A percentile compares a stretch with the other conserved stretches of the same genome.
phyloP scores from a whole-genome alignment of 2,888 invertebrate species.

The Pollenia angustigena region DNA sequence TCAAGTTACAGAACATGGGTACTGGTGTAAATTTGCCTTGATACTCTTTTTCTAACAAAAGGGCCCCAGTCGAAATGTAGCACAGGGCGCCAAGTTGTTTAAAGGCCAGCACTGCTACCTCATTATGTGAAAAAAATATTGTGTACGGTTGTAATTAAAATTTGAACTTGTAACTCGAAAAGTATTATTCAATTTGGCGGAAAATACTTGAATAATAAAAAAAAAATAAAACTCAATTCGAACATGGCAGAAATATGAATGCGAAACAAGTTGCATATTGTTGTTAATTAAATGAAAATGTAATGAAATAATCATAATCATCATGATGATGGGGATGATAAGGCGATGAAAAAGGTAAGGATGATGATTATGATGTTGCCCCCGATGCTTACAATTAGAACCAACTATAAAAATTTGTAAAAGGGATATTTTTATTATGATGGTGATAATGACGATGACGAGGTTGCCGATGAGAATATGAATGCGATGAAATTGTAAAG shows the following conservation, averaged over 20 bases:
- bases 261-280: constrained; percentile 68
- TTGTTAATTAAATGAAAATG: constrained; percentile 73
- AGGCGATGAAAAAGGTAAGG: neutral
- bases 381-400: constrained; percentile 26
- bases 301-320: constrained; percentile 71
- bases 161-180: constrained; percentile 72
- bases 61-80: no score
- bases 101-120: neutral
- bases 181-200: constrained; percentile 73
- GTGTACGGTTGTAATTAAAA: constrained; percentile 68
- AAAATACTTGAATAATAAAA: constrained; percentile 65
- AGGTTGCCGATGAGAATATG: constrained; percentile 33
- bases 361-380: constrained; percentile 32
- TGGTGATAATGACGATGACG: constrained; percentile 15
- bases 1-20: no score
- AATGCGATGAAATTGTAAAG: constrained; percentile 65
- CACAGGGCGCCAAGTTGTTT: no score
- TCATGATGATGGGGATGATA: constrained; percentile 34
- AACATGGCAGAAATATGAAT: constrained; percentile 64
- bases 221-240: constrained; percentile 49
- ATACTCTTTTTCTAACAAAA: no score
- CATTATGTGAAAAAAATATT: constrained; percentile 52
- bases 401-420: constrained; percentile 19
- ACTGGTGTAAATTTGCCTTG: no score
- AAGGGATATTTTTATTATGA: constrained; percentile 24